Conservation (phyloP, 2,888 invertebrate genomes). For the Ophion costatus region DNA sequence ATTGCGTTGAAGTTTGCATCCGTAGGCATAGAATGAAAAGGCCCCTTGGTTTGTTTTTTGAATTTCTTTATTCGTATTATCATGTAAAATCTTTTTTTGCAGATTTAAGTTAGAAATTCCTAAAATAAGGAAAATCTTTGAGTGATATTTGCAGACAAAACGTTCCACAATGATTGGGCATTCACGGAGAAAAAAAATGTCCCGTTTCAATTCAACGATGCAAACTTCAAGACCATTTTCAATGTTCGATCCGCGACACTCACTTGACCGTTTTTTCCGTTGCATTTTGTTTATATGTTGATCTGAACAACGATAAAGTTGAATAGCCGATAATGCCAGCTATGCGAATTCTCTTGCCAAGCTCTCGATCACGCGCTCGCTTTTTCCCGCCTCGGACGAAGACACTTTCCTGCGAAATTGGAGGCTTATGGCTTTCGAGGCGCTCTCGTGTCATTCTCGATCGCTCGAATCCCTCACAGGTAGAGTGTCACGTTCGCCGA, state of each 20-base stretch:
- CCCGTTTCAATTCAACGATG: too few species aligned
- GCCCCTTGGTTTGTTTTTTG: too few species aligned
- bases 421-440: conserved; percentile 27
- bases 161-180: too few species aligned
- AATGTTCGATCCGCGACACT: background rate
- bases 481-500: conserved; percentile 32
- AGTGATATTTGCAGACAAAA: too few species aligned
- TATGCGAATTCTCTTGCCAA: conserved; percentile 44
- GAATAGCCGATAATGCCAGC: conserved; percentile 47
- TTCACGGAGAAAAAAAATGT: too few species aligned
- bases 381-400: conserved; percentile 4
- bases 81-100: too few species aligned
- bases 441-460: background rate
- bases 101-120: too few species aligned
- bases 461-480: conserved; percentile 35
- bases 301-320: conserved; percentile 22
- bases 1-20: too few species aligned
- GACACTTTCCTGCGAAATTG: conserved; percentile 22
- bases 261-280: background rate
- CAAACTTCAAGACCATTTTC: too few species aligned
- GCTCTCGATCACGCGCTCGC: conserved; percentile 57
- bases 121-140: too few species aligned
- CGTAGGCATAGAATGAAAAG: too few species aligned
- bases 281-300: conserved; percentile 16
- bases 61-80: too few species aligned